These are phyloP conservation scores for Cryptotis parvus DNA, from an alignment of 2,113 vertebrate species.

Conservation along the genomic window DNA sequence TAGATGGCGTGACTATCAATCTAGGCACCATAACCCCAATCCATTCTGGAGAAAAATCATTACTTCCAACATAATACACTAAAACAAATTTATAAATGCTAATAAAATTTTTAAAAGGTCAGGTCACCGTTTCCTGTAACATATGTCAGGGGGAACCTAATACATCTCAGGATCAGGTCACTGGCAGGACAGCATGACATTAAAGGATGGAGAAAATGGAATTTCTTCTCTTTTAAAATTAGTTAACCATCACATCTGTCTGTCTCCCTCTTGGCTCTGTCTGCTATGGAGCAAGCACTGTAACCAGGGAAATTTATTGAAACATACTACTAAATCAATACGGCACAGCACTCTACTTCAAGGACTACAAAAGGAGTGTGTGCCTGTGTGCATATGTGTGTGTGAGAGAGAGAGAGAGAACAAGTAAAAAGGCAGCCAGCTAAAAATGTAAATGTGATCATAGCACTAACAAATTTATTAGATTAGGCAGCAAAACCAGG, in stretches of 20 bases:
- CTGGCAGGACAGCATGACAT: conserved; percentile 82
- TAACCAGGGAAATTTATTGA: conserved; percentile 60
- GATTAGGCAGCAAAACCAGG: not conserved
- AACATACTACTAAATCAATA: conserved; percentile 76
- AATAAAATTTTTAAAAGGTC: conserved; percentile 86
- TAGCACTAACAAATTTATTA: conserved; percentile 25
- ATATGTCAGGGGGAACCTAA: conserved; percentile 68
- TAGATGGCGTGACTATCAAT: not conserved
- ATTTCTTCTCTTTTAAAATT: conserved; percentile 71
- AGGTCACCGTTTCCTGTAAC: conserved; percentile 78
- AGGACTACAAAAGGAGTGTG: conserved; percentile 49
- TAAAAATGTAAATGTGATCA: not conserved
- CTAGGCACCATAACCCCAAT: conserved; percentile 40
- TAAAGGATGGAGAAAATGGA: conserved; percentile 71
- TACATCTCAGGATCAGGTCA: conserved; percentile 81
- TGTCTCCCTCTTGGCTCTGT: conserved; percentile 52
- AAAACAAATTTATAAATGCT: conserved; percentile 86
- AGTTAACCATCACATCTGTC: conserved; percentile 65
- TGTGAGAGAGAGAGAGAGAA: conserved; percentile 40
- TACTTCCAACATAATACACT: conserved; percentile 64
- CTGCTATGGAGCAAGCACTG: conserved; percentile 54
- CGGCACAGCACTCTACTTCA: conserved; percentile 21
- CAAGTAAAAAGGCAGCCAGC: no score
- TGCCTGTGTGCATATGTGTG: not conserved
- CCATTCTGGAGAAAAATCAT: conserved; percentile 64